Evolutionary conservation across 2,113 vertebrate genomes (phyloP), one percentile per base, ranked within the genome.

Genomic region (Lophochroa leadbeateri): DNA sequence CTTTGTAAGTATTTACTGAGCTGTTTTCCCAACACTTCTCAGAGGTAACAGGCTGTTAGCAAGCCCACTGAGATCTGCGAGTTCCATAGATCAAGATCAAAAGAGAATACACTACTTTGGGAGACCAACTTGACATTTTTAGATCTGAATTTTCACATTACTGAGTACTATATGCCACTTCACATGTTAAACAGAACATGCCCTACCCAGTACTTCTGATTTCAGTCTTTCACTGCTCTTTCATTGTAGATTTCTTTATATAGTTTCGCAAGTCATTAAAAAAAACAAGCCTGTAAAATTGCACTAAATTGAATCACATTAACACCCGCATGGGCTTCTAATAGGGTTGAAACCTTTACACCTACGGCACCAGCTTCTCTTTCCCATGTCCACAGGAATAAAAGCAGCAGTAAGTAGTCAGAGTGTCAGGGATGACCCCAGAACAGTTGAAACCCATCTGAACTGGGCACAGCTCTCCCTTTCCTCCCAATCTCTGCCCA

Each of bases 231-330:
- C 44, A 50, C 24, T 70, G 55, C 25, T 55, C 29, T 63, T 77
- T 61, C 37, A 37, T 10, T 9, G 20, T 29, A 68, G 25, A 52
- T 55, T 39, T 49, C 69, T 67, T 60, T 18, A 60, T 9, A 9
- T 25, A 72, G 52, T 23, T 21, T 23, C 29, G 41, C 11, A 33
- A 57, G 16, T 71, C 35, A 55, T 14, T 49, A 70, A 75, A 83
- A 79, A 11, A 10, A 64, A 29, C 50, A 33, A 3, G 1, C 27
- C 5, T 7, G 33, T 23, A 2, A 43, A n/a, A 78, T 0, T 63
- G 43, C 39, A 43, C 50, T 33, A 44, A 33, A 18, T 29, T 76
- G 50, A 49, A 67, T 67, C 39, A 35, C 10, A 14, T 35, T 50
- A 64, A 71, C 39, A 43, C 23, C 12, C 53, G 68, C 8, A 2